Evolutionary conservation across 2,797 vertebrate genomes (phyloP).

Genomic region (Glyptemys insculpta): DNA sequence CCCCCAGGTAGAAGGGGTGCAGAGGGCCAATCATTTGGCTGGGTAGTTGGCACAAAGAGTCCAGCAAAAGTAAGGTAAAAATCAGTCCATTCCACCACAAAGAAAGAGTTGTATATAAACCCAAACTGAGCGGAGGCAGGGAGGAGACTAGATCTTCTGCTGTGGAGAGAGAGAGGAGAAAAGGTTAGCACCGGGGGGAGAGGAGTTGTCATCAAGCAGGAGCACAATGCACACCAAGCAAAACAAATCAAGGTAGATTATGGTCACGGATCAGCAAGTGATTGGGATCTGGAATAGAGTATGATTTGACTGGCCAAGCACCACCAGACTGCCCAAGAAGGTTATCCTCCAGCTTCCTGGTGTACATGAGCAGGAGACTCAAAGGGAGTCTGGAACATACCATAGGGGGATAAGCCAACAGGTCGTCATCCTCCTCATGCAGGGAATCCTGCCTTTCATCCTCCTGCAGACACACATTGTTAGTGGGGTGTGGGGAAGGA

Average conservation of each 20-base stretch:
- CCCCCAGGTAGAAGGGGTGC: conserved; percentile 12
- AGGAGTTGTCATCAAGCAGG: neutral
- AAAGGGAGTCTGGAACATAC: conserved; percentile 69
- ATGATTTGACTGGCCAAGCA: conserved; percentile 55
- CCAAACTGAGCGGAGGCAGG: conserved; percentile 64
- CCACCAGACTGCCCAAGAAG: conserved; percentile 4
- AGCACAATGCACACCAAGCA: neutral
- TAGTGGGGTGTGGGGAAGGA: conserved; percentile 71
- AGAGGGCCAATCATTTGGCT: conserved; percentile 67
- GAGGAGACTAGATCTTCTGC: conserved; percentile 84
- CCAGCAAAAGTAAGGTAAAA: conserved; percentile 80
- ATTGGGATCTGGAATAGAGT: neutral
- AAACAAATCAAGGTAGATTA: conserved; percentile 13
- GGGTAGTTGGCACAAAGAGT: conserved; percentile 83
- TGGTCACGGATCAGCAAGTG: neutral
- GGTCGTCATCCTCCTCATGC: conserved; percentile 77
- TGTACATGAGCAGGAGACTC: conserved; percentile 55
- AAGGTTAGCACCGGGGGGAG: neutral
- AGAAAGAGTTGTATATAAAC: conserved; percentile 80
- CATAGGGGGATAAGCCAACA: conserved; percentile 67
- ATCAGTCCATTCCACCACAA: conserved; percentile 82
- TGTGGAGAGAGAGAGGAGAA: conserved; percentile 61
- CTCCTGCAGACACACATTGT: conserved; percentile 77
- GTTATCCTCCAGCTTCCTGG: conserved; percentile 31
- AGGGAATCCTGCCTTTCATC: conserved; percentile 78